Evolutionary conservation across 2,113 vertebrate genomes (phyloP), one percentile per base, ranked within the genome.

Genomic region (Thunnus maccoyii): DNA sequence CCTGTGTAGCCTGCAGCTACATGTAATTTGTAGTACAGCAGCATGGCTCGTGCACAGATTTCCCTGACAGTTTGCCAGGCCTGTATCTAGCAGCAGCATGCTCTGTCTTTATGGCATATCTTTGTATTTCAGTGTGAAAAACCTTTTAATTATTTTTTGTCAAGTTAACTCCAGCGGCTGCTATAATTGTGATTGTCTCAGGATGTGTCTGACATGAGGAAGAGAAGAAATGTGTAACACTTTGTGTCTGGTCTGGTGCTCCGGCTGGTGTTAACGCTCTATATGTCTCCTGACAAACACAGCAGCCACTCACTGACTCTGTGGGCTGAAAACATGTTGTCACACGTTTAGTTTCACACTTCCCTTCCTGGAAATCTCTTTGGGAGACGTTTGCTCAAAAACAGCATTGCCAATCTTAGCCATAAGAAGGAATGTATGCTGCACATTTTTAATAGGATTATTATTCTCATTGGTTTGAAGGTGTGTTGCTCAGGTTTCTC

Each of bases 311-410:
- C 67, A 27, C 70, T 50, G 55, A 46, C 68, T 78, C 78, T 51
- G 64, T 46, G 51, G 73, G 20, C 62, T 55, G 32, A 27, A 50
- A 78, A 84, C 11, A 47, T 72, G 83, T 52, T 48, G 67, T 76
- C 73, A 82, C 84, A 78, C 74, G 72, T 85, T 78, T 25, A 46
- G 72, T 78, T 89, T 79, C 77, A 77, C 87, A 74, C 69, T 69
- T 85, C 46, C 25, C 8, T 15, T 22, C 69, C 70, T 56, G 63
- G 77, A 85, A 74, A 67, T 68, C 64, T 82, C 71, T 50, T 63
- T 51, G 51, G 69, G 64, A 82, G 73, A 17, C n/a, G n/a, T 76
- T 63, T 81, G 70, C 57, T 80, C 61, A 70, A 32, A 84, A 81
- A 65, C 84, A 77, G 48, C 58, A 17, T n/a, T 22, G 48, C 20